phyloP scores from a whole-genome alignment of 2,888 invertebrate species.

The Holacanthella duospinosa region DNA sequence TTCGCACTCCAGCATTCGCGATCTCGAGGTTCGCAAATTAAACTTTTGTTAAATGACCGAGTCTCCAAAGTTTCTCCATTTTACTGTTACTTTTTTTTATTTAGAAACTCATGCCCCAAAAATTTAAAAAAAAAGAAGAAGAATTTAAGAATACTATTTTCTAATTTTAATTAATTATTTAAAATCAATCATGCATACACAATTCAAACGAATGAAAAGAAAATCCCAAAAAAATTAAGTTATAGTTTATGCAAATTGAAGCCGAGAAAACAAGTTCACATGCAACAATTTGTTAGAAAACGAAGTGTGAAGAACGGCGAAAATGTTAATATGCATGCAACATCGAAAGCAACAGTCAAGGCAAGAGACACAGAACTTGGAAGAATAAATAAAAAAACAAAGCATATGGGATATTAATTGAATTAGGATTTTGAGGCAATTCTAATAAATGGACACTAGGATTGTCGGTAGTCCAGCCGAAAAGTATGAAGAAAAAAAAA shows the following conservation, averaged over 20 bases:
- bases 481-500: not conserved
- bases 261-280: not conserved
- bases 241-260: not conserved
- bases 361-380: constrained; percentile 15
- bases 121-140: not conserved
- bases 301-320: constrained; percentile 5
- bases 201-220: not conserved
- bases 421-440: no score
- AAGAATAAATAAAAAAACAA: not conserved
- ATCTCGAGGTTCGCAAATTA: not conserved
- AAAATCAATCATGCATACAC: no score
- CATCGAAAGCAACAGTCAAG: constrained; percentile 37
- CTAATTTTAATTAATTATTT: not conserved
- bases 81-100: not conserved
- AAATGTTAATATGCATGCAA: constrained; percentile 30
- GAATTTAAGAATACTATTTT: not conserved
- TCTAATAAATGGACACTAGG: no score
- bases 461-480: not conserved
- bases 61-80: no score
- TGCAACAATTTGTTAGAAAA: not conserved
- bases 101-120: not conserved
- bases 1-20: not conserved
- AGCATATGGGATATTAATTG: no score
- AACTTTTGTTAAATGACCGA: no score
- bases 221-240: not conserved